A percentile compares a stretch with the other conserved stretches of the same genome.
Evolutionary conservation across 2,797 vertebrate genomes (phyloP).

Genomic region (Megalops cyprinoides): DNA sequence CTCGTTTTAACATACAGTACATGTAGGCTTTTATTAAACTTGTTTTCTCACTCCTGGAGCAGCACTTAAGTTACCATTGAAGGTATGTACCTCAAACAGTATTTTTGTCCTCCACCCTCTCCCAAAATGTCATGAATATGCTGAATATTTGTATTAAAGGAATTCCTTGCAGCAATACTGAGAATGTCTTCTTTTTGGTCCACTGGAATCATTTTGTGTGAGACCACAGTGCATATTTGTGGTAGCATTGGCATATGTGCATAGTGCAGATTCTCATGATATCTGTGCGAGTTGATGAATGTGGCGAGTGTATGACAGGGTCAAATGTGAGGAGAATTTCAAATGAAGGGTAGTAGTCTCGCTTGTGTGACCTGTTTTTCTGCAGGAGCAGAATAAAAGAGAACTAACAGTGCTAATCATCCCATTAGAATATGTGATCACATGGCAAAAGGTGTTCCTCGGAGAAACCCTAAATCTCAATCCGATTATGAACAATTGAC

Average conservation of each 20-base stretch:
- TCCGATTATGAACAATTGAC: too few relatives aligned
- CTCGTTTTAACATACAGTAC: constrained; percentile 21
- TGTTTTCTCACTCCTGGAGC: constrained; percentile 51
- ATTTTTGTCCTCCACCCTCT: constrained; percentile 52
- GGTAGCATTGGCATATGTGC: background rate
- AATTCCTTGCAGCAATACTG: constrained; percentile 47
- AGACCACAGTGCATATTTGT: background rate
- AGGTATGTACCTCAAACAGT: constrained; percentile 48
- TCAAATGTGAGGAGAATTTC: background rate
- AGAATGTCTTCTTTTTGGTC: background rate
- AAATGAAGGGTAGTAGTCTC: background rate
- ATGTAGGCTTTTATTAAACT: background rate
- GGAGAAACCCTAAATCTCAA: too few relatives aligned
- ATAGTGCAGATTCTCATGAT: too few relatives aligned
- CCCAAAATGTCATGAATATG: constrained; percentile 66
- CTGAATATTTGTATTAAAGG: constrained; percentile 74
- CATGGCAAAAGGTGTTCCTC: too few relatives aligned
- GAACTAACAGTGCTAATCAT: too few relatives aligned
- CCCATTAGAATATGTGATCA: too few relatives aligned
- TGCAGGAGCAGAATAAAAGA: too few relatives aligned
- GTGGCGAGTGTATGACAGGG: background rate
- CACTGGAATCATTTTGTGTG: background rate
- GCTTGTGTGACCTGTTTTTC: background rate
- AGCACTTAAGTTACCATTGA: constrained; percentile 55
- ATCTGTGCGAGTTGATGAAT: too few relatives aligned